Percentiles rank a stretch among this genome's conserved stretches.
Evolutionary conservation across 2,888 invertebrate genomes (phyloP).

Genomic region (Lymantria dispar): DNA sequence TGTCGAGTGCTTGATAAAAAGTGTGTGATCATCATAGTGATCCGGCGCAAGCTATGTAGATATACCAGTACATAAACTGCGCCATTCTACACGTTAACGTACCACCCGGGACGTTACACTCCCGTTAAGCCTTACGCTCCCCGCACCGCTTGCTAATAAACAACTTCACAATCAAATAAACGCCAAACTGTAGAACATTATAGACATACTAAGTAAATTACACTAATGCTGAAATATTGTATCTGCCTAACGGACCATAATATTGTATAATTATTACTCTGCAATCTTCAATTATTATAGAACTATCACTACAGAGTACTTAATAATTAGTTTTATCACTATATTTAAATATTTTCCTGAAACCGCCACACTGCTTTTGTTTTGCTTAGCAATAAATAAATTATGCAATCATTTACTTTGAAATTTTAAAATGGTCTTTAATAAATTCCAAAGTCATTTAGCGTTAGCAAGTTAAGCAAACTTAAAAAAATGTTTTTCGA

Average conservation of each 20-base stretch:
- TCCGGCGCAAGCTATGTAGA: constrained; percentile 58
- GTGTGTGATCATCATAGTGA: constrained; percentile 50
- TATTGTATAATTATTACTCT: no score
- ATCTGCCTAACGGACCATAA: no score
- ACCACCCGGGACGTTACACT: constrained; percentile 44
- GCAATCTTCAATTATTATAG: no score
- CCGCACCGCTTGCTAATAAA: constrained; percentile 18
- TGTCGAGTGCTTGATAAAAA: constrained; percentile 50
- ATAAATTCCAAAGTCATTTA: not conserved
- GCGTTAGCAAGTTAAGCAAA: not conserved
- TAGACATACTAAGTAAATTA: constrained; percentile 11
- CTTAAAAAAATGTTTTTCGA: not conserved
- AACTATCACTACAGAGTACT: no score
- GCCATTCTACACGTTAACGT: constrained; percentile 32
- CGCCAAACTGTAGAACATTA: constrained; percentile 5
- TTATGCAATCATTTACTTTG: not conserved
- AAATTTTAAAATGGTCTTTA: not conserved
- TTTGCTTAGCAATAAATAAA: not conserved
- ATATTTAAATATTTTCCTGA: no score
- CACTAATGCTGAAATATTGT: not conserved
- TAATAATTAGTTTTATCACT: no score
- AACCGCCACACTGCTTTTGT: not conserved
- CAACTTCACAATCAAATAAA: constrained; percentile 18
- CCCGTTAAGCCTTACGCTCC: constrained; percentile 30
- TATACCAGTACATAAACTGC: constrained; percentile 49